Base-by-base conservation (phyloP, 1,140 invertebrate genomes). In the Babylonia areolata region DNA sequence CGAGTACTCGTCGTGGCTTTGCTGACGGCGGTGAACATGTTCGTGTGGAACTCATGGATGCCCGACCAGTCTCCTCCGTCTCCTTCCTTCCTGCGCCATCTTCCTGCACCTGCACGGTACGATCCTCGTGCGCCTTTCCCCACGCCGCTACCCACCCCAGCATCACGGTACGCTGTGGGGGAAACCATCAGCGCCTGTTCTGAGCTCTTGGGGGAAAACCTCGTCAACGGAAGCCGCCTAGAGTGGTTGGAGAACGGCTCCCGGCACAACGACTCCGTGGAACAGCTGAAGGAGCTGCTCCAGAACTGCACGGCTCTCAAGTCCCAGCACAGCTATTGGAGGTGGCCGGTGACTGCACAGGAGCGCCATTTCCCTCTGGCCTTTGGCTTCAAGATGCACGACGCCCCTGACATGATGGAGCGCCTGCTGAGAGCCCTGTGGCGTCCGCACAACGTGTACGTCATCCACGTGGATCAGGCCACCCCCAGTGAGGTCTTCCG, bases 371-470 rank as follows among this genome's bases (percentile, higher is more conserved):
- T 92, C 85, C 92, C 93, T 0, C 58, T 93, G 20, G 92, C 92
- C 0, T 93, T 92, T 82, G 85, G 89, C 35, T 91, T 93, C 42
- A 89, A 90, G 81, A 88, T 93, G 88, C 90, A 92, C 79, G 85
- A 75, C 15, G 84, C 85, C 33, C 84, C 90, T 0, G 87, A 90
- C 69, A 93, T 94, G 88, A 88, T 90, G 0, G 92, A 94, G 85
- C 90, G 90, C 46, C 85, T 94, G 12, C 82, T 94, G 20, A 71
- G 92, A 15, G 87, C 88, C 1, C 92, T 94, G 39, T 94, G 94
- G 77, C 84, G 91, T 12, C 91, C 92, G 12, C 93, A 94, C 64
- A 94, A 94, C 87, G 86, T 91, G n/a, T 94, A 94, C 86, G 94
- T 93, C 88, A 90, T 94, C 42, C 93, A 93, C 84, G 88, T 94